Percentiles rank a stretch among this genome's conserved stretches.
phyloP scores from a whole-genome alignment of 2,113 vertebrate genomes.

The Platysteira castanea region DNA sequence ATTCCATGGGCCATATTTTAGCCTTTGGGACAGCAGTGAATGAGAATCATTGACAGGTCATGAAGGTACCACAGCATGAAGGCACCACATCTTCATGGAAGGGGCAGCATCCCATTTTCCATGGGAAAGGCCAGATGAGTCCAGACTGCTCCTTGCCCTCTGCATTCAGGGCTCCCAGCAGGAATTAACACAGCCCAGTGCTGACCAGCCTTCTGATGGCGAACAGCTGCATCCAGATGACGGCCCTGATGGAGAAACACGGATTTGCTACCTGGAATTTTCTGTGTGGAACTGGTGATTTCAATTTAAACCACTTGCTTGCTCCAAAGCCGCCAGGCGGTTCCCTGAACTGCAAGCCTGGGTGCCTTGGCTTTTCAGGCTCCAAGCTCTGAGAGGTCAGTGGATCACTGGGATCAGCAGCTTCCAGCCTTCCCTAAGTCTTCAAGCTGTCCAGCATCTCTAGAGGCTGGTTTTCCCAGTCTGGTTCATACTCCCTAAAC shows the following conservation, averaged over 20 bases:
- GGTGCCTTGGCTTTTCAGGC: neutral
- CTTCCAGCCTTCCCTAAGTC: neutral
- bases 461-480: neutral
- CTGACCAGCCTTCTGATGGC: neutral
- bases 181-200: neutral
- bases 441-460: neutral
- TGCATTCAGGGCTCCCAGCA: neutral
- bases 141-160: neutral
- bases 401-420: neutral
- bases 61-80: neutral
- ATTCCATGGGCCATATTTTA: neutral
- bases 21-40: neutral
- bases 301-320: neutral
- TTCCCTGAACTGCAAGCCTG: neutral
- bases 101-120: neutral
- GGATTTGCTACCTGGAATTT: neutral
- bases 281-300: neutral
- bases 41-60: neutral
- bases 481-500: neutral
- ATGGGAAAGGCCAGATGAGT: neutral
- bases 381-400: neutral
- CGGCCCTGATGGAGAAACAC: rapidly evolving
- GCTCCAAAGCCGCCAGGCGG: neutral
- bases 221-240: neutral
- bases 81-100: neutral